These are phyloP conservation scores for Ichneumon xanthorius DNA, from an alignment of 2,888 invertebrate species.

Conservation along the genomic window DNA sequence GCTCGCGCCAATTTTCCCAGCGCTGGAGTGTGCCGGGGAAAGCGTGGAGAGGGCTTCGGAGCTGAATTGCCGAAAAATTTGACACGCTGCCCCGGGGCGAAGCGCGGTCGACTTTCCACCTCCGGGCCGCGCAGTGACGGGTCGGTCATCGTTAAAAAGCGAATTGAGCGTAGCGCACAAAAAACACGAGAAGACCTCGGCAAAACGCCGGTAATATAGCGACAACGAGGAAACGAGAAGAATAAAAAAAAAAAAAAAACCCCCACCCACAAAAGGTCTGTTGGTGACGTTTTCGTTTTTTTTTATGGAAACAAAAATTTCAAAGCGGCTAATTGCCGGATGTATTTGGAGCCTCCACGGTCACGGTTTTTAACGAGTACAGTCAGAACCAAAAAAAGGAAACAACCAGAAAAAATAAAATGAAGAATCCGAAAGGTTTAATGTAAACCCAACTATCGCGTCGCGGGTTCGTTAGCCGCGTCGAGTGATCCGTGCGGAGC, in stretches of 20 bases:
- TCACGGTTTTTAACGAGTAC: not conserved
- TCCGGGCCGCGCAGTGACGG: not conserved
- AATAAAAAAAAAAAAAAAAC: conserved; percentile 2
- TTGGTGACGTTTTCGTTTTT: not conserved
- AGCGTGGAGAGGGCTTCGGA: not conserved
- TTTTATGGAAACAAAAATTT: not conserved
- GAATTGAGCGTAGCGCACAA: conserved; percentile 16
- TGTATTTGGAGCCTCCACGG: conserved; percentile 5
- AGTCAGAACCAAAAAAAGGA: not conserved
- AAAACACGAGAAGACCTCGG: not conserved
- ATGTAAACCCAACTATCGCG: not conserved
- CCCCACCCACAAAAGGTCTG: not conserved
- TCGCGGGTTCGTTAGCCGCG: not conserved
- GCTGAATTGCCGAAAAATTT: conserved; percentile 40
- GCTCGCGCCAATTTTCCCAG: conserved; percentile 16
- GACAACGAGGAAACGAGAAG: conserved; percentile 8
- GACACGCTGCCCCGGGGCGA: conserved; percentile 20
- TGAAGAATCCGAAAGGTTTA: not conserved
- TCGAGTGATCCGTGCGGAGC: conserved; percentile 3
- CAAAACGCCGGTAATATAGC: conserved; percentile 8
- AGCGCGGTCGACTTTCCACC: conserved; percentile 16
- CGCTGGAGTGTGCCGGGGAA: not conserved
- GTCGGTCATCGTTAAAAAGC: conserved; percentile 32
- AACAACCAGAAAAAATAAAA: not conserved
- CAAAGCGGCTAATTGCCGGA: not conserved